Base-by-base conservation (phyloP, 2,113 vertebrate genomes). In the Podarcis raffonei region DNA sequence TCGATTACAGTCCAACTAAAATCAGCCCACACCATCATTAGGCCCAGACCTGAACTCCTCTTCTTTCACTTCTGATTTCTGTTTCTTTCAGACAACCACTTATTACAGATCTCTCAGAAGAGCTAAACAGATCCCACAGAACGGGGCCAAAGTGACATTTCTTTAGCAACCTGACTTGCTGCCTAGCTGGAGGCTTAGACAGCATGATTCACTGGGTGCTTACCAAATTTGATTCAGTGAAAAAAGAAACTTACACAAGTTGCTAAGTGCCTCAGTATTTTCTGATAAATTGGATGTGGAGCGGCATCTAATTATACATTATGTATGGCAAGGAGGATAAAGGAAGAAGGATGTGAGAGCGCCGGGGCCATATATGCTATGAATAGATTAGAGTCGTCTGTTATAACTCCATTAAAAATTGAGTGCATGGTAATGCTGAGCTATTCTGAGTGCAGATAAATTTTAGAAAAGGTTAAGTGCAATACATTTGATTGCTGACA, bases 381-480 rank as follows among this genome's bases (percentile, higher is more conserved):
- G 83, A 93, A 93, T 90, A 94, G 88, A 88, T 94, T 9, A 87
- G 77, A 37, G 88, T 89, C 39, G 88, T 89, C 66, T 91, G 23
- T 48, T 92, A 6, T 84, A 94, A 93, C 85, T 90, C 90, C 94
- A 95, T 94, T 95, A 95, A 96, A 96, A 96, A 94, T 87, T 84
- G 89, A 96, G 82, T 74, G 89, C 72, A 1, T 7, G 3, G 2
- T 93, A 92, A 93, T 87, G 86, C 16, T 86, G 82, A 91, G 91
- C 94, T 94, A 90, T 95, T 95, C 91, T 96, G 92, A 92, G 91
- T 6, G 69, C 92, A 80, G 79, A 84, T 72, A 95, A 96, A 87
- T 94, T 94, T 94, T 0, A 85, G 86, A 37, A 91, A 95, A 95
- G 90, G 89, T 94, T 92, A 83, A 91, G 39, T 84, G 93, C 91